Conservation (phyloP, 2,113 vertebrate species). For the Engystomops pustulosus region DNA sequence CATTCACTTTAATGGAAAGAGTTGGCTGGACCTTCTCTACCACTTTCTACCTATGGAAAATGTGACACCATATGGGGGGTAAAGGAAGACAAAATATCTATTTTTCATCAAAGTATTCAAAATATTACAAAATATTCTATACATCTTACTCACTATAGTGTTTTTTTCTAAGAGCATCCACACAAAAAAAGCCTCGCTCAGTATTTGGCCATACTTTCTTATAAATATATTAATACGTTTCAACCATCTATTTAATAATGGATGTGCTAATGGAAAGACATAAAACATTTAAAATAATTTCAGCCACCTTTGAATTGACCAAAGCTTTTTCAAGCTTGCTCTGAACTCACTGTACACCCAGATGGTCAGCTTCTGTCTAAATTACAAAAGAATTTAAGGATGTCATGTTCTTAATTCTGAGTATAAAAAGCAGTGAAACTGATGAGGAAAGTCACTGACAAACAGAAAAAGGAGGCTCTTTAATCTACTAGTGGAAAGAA, state of each 20-base stretch:
- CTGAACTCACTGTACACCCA: not conserved
- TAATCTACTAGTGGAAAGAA: conserved; percentile 29
- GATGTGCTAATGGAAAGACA: not conserved
- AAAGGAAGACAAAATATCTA: too few relatives aligned
- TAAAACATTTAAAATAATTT: not conserved
- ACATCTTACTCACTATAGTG: too few relatives aligned
- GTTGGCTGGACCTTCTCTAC: too few relatives aligned
- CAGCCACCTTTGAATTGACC: not conserved
- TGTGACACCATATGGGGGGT: too few relatives aligned
- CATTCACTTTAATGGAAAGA: too few relatives aligned
- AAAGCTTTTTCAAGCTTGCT: not conserved
- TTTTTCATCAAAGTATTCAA: too few relatives aligned
- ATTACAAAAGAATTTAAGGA: not conserved
- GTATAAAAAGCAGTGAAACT: not conserved
- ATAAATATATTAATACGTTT: not conserved
- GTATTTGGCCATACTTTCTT: not conserved
- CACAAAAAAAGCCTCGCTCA: not conserved
- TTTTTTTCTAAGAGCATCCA: too few relatives aligned
- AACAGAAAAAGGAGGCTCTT: conserved; percentile 14
- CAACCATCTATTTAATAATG: not conserved
- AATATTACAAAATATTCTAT: too few relatives aligned
- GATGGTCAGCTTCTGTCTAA: not conserved
- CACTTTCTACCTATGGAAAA: too few relatives aligned
- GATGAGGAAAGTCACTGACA: not conserved
- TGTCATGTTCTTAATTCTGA: not conserved